phyloP scores from a whole-genome alignment of 2,888 invertebrate genomes.

The Conomelus anceps region DNA sequence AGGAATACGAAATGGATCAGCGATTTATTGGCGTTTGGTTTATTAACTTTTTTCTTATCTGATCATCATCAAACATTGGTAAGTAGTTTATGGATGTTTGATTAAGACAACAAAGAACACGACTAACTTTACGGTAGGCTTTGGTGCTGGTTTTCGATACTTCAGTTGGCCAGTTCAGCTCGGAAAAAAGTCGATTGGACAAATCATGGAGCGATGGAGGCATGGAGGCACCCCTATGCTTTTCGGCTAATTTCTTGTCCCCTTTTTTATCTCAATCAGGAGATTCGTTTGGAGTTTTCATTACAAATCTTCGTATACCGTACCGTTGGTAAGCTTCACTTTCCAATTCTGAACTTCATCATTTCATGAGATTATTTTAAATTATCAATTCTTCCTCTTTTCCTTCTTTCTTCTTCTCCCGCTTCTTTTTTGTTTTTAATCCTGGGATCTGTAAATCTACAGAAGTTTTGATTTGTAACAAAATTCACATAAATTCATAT shows the following conservation, averaged over 20 bases:
- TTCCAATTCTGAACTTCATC: not conserved
- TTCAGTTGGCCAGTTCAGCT: not conserved
- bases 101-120: too few relatives aligned
- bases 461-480: too few relatives aligned
- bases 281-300: not conserved
- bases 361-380: not conserved
- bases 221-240: not conserved
- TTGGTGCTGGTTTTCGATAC: not conserved
- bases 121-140: too few relatives aligned
- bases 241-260: not conserved
- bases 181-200: not conserved
- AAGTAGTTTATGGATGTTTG: too few relatives aligned
- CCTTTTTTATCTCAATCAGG: not conserved
- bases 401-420: not conserved
- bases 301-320: not conserved
- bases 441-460: too few relatives aligned
- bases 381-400: not conserved
- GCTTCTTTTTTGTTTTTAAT: too few relatives aligned
- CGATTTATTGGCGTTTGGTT: too few relatives aligned
- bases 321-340: not conserved
- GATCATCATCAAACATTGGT: too few relatives aligned
- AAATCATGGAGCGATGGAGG: not conserved
- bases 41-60: too few relatives aligned
- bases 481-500: too few relatives aligned
- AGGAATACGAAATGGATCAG: too few relatives aligned